Evolutionary conservation across 2,113 vertebrate species (phyloP).

Genomic region (Micronycteris hirsuta): DNA sequence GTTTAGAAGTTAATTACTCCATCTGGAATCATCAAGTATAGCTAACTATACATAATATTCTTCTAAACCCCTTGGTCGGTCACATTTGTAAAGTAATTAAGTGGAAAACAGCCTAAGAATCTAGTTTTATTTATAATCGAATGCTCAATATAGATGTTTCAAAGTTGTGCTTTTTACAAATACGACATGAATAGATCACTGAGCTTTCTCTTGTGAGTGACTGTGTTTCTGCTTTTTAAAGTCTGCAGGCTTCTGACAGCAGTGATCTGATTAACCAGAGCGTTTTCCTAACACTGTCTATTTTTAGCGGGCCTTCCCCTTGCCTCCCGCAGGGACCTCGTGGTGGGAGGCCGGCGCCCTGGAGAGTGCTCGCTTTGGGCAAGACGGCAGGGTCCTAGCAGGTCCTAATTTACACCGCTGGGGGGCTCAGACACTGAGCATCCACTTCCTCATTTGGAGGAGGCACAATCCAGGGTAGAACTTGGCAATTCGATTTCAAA

Average conservation of each 20-base stretch:
- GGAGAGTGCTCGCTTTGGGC: neutral
- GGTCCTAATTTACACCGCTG: constrained; percentile 43
- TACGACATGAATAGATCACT: neutral
- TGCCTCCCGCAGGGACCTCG: neutral
- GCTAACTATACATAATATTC: neutral
- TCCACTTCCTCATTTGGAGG: neutral
- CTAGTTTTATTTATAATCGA: neutral
- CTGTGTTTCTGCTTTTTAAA: constrained; percentile 1
- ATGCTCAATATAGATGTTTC: neutral
- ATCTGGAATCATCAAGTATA: neutral
- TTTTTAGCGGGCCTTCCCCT: constrained; percentile 34
- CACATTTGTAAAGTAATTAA: neutral
- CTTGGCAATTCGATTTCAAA: neutral
- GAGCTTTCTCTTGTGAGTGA: constrained; percentile 14
- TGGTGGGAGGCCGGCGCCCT: neutral
- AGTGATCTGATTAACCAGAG: constrained; percentile 40
- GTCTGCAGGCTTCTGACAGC: neutral
- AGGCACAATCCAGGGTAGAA: neutral
- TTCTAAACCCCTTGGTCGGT: neutral
- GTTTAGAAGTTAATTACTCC: neutral
- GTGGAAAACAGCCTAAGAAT: neutral
- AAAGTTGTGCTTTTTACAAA: neutral
- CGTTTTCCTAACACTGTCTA: constrained; percentile 22
- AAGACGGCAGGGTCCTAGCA: neutral
- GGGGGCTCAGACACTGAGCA: neutral